phyloP scores from a whole-genome alignment of 2,113 vertebrate species.

The Nycticebus coucang region DNA sequence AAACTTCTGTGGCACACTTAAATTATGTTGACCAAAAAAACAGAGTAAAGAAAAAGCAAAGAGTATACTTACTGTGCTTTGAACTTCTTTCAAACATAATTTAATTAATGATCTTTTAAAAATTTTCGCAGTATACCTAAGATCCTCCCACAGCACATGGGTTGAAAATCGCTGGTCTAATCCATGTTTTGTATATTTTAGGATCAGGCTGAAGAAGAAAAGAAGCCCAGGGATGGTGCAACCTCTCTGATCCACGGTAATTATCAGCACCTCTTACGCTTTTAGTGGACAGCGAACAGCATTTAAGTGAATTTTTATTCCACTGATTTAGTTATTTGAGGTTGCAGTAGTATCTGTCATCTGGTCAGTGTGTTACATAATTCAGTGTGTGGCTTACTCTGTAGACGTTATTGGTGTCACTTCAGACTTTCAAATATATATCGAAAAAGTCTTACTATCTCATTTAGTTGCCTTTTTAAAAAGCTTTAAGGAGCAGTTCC shows the following conservation, averaged over 20 bases:
- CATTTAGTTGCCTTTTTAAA: background rate
- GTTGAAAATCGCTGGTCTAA: background rate
- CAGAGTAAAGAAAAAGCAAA: no score
- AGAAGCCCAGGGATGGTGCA: background rate
- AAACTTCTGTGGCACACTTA: no score
- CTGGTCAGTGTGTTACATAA: no score
- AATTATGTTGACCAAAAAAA: no score
- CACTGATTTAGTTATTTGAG: background rate
- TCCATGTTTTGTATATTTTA: background rate
- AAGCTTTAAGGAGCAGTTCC: background rate
- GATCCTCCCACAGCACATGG: no score
- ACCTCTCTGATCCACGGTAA: background rate
- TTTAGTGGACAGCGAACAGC: background rate
- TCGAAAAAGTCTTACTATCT: background rate
- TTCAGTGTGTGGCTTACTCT: background rate
- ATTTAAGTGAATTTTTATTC: background rate
- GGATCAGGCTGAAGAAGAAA: slow-evolving; percentile 49
- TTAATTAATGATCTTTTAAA: no score
- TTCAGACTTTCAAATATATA: background rate
- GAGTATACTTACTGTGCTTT: no score
- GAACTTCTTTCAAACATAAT: no score
- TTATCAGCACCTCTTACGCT: background rate
- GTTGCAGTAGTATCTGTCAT: background rate
- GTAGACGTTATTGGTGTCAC: background rate
- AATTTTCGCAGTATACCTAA: no score